These are phyloP conservation scores for Clarias fuscus DNA, from an alignment of 2,797 vertebrate species.

Conservation along the genomic window DNA sequence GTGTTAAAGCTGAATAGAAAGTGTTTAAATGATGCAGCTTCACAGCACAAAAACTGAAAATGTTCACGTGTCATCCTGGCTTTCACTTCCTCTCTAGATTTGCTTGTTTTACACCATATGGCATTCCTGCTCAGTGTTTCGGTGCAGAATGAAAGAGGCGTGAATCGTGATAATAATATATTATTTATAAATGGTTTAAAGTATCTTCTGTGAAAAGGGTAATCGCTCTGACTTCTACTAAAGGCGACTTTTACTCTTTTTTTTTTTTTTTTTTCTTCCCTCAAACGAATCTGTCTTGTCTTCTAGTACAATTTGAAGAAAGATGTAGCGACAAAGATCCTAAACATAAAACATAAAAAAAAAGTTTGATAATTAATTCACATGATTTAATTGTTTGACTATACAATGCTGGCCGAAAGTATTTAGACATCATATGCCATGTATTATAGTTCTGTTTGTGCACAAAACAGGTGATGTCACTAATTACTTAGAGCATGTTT, in stretches of 20 bases:
- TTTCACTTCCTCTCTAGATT: constrained; percentile 18
- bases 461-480: too few relatives aligned
- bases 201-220: neutral
- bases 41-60: too few relatives aligned
- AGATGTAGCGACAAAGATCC: neutral
- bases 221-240: neutral
- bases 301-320: neutral
- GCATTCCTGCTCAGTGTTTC: neutral
- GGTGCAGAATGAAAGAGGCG: neutral
- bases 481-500: too few relatives aligned
- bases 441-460: too few relatives aligned
- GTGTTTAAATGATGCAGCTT: constrained; percentile 15
- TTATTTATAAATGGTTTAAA: neutral
- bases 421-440: too few relatives aligned
- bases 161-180: too few relatives aligned
- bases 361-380: too few relatives aligned
- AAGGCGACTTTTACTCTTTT: neutral
- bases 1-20: constrained; percentile 13
- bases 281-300: neutral
- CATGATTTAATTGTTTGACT: too few relatives aligned
- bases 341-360: neutral
- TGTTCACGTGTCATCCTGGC: neutral
- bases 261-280: neutral
- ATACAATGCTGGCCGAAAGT: too few relatives aligned
- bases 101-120: neutral